Evolutionary conservation across 2,797 vertebrate species (phyloP).

Genomic region (Margarornis squamiger): DNA sequence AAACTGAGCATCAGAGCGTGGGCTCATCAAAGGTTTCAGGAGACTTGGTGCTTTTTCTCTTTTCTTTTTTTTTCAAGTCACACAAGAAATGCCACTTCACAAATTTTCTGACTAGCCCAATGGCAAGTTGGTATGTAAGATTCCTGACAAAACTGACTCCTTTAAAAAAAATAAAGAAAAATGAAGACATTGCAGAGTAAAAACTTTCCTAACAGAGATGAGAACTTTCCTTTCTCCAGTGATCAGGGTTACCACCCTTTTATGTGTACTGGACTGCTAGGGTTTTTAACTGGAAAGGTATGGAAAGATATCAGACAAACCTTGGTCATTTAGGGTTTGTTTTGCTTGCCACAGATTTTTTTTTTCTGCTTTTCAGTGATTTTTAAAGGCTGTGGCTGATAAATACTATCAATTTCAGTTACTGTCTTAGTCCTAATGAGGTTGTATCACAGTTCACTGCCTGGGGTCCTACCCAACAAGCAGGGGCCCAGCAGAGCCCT

Average conservation of each 20-base stretch:
- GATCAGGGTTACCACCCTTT: background rate
- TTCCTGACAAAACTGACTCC: background rate
- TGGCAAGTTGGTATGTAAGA: constrained; percentile 41
- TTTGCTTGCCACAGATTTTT: background rate
- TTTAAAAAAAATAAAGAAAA: background rate
- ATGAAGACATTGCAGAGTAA: constrained; percentile 29
- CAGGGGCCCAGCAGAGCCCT: constrained; percentile 10
- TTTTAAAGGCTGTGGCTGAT: background rate
- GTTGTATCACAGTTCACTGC: constrained; percentile 2
- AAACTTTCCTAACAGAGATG: constrained; percentile 2
- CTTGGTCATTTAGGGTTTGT: background rate
- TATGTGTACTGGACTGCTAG: background rate
- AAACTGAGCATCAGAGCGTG: background rate
- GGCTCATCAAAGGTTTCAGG: background rate
- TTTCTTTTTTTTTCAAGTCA: background rate
- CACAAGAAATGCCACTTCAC: constrained; percentile 37
- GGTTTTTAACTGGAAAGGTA: background rate
- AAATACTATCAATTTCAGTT: background rate
- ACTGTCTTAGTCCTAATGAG: background rate
- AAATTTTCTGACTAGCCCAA: constrained; percentile 35
- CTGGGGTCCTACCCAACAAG: background rate
- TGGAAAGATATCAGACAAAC: background rate
- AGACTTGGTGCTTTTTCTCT: background rate
- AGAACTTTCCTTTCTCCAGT: constrained; percentile 19
- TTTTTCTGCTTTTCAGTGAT: background rate